Percentiles rank a stretch among this genome's conserved stretches.
These are phyloP conservation scores for Branchinecta lynchi DNA, from an alignment of 1,140 invertebrate species.

Conservation along the genomic window DNA sequence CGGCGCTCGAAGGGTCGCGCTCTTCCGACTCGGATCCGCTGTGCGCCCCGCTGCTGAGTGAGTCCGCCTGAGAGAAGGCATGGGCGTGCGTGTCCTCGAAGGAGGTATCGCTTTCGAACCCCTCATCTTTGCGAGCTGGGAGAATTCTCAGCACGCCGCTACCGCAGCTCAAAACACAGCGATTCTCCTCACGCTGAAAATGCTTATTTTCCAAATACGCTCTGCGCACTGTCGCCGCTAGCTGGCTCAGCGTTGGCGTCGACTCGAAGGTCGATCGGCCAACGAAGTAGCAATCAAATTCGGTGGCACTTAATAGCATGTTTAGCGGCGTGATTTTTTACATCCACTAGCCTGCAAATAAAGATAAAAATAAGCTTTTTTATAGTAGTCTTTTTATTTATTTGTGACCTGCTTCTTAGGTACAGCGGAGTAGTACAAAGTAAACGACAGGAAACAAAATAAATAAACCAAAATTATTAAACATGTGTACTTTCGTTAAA, in stretches of 20 bases:
- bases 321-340: not conserved
- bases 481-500: too few relatives aligned
- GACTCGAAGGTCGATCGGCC: not conserved
- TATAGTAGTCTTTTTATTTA: too few relatives aligned
- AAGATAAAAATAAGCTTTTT: too few relatives aligned
- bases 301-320: not conserved
- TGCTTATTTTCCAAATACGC: not conserved
- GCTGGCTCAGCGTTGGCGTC: not conserved
- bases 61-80: not conserved
- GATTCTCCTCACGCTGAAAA: not conserved
- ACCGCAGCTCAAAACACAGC: not conserved
- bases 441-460: too few relatives aligned
- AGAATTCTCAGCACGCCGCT: not conserved
- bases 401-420: too few relatives aligned
- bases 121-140: not conserved
- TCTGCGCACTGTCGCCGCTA: not conserved
- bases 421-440: too few relatives aligned
- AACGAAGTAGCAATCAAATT: constrained; percentile 4
- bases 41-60: not conserved
- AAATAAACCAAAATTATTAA: too few relatives aligned
- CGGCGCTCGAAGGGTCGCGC: not conserved
- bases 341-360: too few relatives aligned
- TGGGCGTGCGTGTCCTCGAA: not conserved
- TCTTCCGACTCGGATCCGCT: not conserved
- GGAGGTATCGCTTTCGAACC: not conserved